phyloP scores from a whole-genome alignment of 2,797 vertebrate species.

The Rousettus madagascariensis region DNA sequence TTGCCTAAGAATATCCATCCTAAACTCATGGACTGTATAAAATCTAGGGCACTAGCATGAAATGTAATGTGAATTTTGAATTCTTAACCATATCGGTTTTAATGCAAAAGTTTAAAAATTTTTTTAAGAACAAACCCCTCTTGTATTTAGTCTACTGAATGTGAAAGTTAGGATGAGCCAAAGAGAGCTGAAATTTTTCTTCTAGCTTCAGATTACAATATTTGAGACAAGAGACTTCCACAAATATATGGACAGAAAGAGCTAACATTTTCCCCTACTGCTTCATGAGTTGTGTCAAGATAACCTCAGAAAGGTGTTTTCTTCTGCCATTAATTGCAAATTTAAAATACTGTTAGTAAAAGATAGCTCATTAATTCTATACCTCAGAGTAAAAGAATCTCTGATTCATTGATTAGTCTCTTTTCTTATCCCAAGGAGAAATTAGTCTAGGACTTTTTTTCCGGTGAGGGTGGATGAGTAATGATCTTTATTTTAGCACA shows the following conservation, averaged over 20 bases:
- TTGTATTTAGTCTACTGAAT: neutral
- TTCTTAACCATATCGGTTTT: neutral
- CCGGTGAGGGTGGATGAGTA: neutral
- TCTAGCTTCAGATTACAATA: neutral
- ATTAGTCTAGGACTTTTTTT: neutral
- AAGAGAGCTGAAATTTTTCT: neutral
- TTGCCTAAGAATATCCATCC: neutral
- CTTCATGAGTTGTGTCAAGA: neutral
- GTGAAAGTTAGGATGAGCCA: neutral
- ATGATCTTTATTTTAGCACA: constrained; percentile 20
- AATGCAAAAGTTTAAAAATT: neutral
- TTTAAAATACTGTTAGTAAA: neutral
- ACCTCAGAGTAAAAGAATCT: neutral
- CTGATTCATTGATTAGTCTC: neutral
- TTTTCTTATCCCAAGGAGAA: neutral
- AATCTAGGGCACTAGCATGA: neutral
- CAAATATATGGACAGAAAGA: neutral
- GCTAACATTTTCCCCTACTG: neutral
- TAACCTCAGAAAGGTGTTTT: neutral
- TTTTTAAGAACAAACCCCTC: neutral
- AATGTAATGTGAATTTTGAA: neutral
- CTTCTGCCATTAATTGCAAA: neutral
- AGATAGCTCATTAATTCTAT: neutral
- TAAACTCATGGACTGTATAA: neutral
- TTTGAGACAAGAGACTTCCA: neutral